Conservation (phyloP, 2,888 invertebrate species). For the Periphyllus acericola region DNA sequence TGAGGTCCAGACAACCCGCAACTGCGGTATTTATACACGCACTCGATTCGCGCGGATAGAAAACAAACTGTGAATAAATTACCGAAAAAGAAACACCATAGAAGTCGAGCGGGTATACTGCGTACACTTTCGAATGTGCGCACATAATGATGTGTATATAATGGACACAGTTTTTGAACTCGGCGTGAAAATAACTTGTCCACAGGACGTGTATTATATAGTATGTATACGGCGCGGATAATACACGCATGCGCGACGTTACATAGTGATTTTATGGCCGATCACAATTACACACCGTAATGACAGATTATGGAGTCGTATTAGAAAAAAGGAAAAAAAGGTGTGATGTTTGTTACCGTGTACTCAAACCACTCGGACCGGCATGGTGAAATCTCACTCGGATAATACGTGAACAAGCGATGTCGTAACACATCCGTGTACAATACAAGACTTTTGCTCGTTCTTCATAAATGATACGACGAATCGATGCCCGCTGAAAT, state of each 20-base stretch:
- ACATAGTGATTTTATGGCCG: not conserved
- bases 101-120: not conserved
- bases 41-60: not conserved
- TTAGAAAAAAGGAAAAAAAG: too few species aligned
- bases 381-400: too few species aligned
- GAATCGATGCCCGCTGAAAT: too few species aligned
- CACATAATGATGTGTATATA: not conserved
- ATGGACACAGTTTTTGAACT: not conserved
- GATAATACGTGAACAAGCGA: too few species aligned
- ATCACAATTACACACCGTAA: not conserved
- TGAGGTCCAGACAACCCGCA: not conserved
- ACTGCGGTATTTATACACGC: too few species aligned
- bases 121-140: not conserved
- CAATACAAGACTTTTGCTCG: too few species aligned
- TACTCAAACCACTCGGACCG: too few species aligned
- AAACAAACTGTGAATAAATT: not conserved
- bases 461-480: too few species aligned
- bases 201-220: not conserved
- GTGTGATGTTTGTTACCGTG: too few species aligned
- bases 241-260: too few species aligned
- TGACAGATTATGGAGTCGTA: not conserved
- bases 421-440: too few species aligned
- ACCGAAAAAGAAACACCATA: not conserved
- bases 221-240: too few species aligned
- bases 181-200: not conserved